Conservation (phyloP, 2,888 invertebrate species). For the Sarcophaga caerulescens region DNA sequence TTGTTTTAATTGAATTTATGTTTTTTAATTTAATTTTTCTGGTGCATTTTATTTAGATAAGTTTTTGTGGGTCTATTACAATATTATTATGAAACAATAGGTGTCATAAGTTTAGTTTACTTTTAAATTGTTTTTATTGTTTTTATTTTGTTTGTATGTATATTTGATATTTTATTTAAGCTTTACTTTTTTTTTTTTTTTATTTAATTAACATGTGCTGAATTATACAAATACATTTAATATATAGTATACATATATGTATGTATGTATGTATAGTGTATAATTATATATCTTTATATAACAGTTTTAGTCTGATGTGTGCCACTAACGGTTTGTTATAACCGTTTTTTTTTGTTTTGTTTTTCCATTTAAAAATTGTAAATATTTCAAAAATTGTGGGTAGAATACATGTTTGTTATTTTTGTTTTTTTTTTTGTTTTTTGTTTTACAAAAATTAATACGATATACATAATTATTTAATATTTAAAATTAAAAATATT, state of each 20-base stretch:
- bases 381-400: constrained; percentile 56
- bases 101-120: constrained; percentile 9
- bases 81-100: constrained; percentile 28
- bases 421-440: neutral
- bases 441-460: constrained; percentile 18
- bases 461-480: neutral
- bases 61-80: constrained; percentile 8
- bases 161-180: constrained; percentile 18
- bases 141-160: neutral
- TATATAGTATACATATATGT: neutral
- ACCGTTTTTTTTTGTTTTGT: constrained; percentile 6
- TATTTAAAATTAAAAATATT: constrained; percentile 1
- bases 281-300: neutral
- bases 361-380: constrained; percentile 49
- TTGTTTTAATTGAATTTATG: constrained; percentile 2
- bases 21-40: constrained; percentile 29
- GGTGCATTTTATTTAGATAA: constrained; percentile 44
- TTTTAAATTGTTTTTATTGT: neutral
- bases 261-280: too few relatives aligned
- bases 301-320: constrained; percentile 22
- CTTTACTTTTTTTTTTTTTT: constrained; percentile 1
- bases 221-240: constrained; percentile 18
- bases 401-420: neutral
- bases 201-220: constrained; percentile 48
- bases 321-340: constrained; percentile 19